Conservation (phyloP, 2,888 invertebrate genomes). For the Ichneumoninae sp. region DNA sequence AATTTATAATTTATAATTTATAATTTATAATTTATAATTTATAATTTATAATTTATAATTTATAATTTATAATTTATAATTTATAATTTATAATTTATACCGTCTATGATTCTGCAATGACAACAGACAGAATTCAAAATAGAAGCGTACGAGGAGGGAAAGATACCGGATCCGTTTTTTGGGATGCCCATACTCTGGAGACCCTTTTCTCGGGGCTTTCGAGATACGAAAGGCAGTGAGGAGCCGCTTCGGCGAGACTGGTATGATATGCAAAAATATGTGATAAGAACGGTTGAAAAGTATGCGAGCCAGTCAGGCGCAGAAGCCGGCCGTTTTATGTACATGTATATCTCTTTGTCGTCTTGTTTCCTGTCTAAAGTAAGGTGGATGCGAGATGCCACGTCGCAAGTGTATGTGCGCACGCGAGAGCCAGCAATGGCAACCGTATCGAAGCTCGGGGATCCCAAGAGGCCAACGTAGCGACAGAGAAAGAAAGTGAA, state of each 20-base stretch:
- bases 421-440: conserved; percentile 68
- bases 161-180: conserved; percentile 57
- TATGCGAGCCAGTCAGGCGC: conserved; percentile 65
- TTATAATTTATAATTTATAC: background rate
- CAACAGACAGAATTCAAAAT: conserved; percentile 22
- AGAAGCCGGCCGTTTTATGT: conserved; percentile 63
- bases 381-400: conserved; percentile 65
- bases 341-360: conserved; percentile 51
- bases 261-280: conserved; percentile 81
- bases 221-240: conserved; percentile 39
- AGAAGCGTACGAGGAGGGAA: conserved; percentile 52
- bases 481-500: conserved; percentile 68
- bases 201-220: conserved; percentile 37
- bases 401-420: conserved; percentile 32
- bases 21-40: no score
- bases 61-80: no score
- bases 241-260: conserved; percentile 57
- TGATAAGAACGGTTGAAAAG: conserved; percentile 77
- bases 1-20: background rate
- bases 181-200: conserved; percentile 20
- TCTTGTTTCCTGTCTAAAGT: conserved; percentile 1
- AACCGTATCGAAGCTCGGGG: conserved; percentile 76
- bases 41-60: no score
- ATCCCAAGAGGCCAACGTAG: conserved; percentile 72
- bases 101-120: conserved; percentile 72